These are phyloP conservation scores for Oxycera nigricornis DNA, from an alignment of 2,888 invertebrate species.

Conservation along the genomic window DNA sequence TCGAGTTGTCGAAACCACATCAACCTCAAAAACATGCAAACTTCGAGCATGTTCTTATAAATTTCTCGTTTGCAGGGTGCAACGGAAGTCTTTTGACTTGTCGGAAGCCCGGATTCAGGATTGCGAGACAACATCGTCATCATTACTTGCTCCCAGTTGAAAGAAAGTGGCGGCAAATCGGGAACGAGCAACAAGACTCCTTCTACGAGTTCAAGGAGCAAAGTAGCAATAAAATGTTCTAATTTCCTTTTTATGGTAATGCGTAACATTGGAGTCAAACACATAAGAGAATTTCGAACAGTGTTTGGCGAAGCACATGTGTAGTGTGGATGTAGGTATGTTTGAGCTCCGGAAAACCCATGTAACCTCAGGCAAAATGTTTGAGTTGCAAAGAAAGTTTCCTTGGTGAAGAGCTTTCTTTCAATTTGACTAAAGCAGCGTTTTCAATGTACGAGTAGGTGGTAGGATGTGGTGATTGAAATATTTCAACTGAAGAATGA, in stretches of 20 bases:
- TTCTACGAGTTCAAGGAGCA: not conserved
- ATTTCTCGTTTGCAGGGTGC: not conserved
- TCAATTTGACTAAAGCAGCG: too few species aligned
- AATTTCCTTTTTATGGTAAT: constrained; percentile 40
- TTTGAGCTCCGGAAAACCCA: constrained; percentile 26
- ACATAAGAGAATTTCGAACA: not conserved
- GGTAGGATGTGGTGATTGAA: too few species aligned
- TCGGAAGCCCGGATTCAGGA: not conserved
- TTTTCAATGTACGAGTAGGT: too few species aligned
- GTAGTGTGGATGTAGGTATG: not conserved
- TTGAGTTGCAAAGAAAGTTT: constrained; percentile 30
- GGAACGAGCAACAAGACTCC: not conserved
- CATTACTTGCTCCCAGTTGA: not conserved
- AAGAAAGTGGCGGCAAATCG: not conserved
- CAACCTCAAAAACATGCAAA: constrained; percentile 24
- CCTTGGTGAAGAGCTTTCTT: too few species aligned
- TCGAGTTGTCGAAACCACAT: constrained; percentile 20
- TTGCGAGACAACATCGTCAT: constrained; percentile 25
- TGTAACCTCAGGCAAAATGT: constrained; percentile 34
- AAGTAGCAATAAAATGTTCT: constrained; percentile 30
- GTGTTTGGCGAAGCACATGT: not conserved
- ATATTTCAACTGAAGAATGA: too few species aligned
- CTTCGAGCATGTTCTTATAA: constrained; percentile 6
- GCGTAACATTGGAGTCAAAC: not conserved
- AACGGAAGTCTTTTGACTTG: constrained; percentile 26